Evolutionary conservation across 1,140 invertebrate genomes (phyloP).

Genomic region (Cephus cinctus): DNA sequence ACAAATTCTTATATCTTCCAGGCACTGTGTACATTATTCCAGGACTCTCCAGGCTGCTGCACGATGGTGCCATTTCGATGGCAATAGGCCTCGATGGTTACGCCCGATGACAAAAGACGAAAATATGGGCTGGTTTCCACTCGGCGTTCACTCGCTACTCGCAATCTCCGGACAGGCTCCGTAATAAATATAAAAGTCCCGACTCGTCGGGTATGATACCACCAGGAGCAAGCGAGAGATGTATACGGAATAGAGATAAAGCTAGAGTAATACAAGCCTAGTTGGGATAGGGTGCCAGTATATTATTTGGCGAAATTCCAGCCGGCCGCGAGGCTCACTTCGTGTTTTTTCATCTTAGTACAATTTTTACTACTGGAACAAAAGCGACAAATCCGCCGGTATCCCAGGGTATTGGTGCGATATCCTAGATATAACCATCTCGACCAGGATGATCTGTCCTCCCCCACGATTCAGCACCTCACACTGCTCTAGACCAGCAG

Average conservation of each 20-base stretch:
- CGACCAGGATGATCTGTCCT: too few relatives aligned
- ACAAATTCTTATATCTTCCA: too few relatives aligned
- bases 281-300: constrained; percentile 35
- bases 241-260: constrained; percentile 9
- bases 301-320: constrained; percentile 49
- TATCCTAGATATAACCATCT: too few relatives aligned
- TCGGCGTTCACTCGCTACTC: constrained; percentile 4
- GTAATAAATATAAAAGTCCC: constrained; percentile 48
- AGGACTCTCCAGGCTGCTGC: too few relatives aligned
- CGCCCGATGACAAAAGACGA: constrained; percentile 33
- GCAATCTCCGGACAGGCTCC: constrained; percentile 29
- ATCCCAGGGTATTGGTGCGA: too few relatives aligned
- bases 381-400: constrained; percentile 23
- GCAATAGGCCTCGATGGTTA: too few relatives aligned
- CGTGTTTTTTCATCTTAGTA: constrained; percentile 44
- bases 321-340: constrained; percentile 43
- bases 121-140: constrained; percentile 24
- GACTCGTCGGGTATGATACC: constrained; percentile 14
- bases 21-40: too few relatives aligned
- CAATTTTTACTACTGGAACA: constrained; percentile 27
- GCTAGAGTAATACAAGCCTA: constrained; percentile 10
- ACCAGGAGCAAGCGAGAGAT: constrained; percentile 7
- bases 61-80: too few relatives aligned
- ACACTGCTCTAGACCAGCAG: too few relatives aligned
- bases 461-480: too few relatives aligned